phyloP scores from a whole-genome alignment of 2,888 invertebrate species.

The Tridacna crocea region DNA sequence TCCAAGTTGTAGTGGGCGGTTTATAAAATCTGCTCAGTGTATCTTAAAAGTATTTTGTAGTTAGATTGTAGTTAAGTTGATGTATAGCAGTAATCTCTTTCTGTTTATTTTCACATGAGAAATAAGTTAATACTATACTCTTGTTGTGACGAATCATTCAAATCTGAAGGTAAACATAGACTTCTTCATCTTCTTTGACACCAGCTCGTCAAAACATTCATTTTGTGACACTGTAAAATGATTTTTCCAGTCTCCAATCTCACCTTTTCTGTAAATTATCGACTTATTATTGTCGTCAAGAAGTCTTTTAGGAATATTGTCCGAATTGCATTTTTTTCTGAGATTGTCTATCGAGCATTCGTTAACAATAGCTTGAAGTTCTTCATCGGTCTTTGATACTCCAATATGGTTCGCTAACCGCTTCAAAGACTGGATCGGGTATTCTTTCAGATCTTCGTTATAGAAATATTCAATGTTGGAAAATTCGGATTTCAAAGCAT shows the following conservation, averaged over 20 bases:
- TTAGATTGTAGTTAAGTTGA: too few species aligned
- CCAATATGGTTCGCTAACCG: slow-evolving; percentile 13
- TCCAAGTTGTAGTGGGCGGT: too few species aligned
- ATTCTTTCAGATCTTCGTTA: slow-evolving; percentile 1
- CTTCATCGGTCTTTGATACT: not conserved
- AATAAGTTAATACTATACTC: not conserved
- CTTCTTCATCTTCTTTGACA: not conserved
- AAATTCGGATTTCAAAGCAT: not conserved
- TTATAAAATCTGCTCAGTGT: too few species aligned
- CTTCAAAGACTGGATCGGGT: not conserved
- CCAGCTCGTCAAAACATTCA: not conserved
- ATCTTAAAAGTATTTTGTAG: too few species aligned
- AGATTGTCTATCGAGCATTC: not conserved
- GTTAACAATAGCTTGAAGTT: slow-evolving; percentile 1
- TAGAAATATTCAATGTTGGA: not conserved
- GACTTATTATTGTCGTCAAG: not conserved
- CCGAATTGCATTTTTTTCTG: not conserved
- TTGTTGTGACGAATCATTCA: not conserved
- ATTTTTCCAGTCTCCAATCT: slow-evolving; percentile 17
- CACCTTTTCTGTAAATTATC: slow-evolving; percentile 9
- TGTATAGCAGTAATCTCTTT: too few species aligned
- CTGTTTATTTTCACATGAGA: too few species aligned
- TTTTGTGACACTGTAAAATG: slow-evolving; percentile 18
- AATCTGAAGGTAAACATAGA: not conserved
- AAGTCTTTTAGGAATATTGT: not conserved